A percentile compares a stretch with the other conserved stretches of the same genome.
phyloP scores from a whole-genome alignment of 2,888 invertebrate genomes.

The Caenorhabditis sp. region DNA sequence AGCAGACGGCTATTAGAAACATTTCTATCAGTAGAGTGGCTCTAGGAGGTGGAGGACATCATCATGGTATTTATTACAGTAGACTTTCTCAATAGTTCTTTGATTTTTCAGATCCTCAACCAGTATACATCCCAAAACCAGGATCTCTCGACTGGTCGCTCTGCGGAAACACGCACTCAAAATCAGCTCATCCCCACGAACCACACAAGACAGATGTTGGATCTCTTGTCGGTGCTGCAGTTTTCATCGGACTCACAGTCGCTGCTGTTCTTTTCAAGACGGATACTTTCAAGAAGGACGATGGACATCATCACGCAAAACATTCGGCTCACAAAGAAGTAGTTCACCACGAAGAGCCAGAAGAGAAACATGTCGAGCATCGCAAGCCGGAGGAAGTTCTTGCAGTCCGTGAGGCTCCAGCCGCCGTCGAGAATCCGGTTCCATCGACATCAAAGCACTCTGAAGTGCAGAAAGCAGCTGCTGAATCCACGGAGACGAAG shows the following conservation, averaged over 20 bases:
- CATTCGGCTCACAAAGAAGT: constrained; percentile 9
- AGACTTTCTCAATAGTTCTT: too few relatives aligned
- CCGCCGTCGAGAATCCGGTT: constrained; percentile 29
- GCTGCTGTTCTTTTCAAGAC: constrained; percentile 68
- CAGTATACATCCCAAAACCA: constrained; percentile 69
- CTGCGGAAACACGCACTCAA: constrained; percentile 26
- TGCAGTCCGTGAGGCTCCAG: constrained; percentile 26
- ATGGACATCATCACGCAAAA: constrained; percentile 34
- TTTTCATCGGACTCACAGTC: constrained; percentile 68
- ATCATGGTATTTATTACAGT: constrained; percentile 49
- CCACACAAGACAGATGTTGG: constrained; percentile 65
- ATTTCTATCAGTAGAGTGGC: constrained; percentile 51
- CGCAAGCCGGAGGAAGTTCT: constrained; percentile 18
- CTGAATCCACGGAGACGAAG: not conserved
- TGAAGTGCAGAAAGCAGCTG: not conserved
- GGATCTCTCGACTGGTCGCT: constrained; percentile 63
- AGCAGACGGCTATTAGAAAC: constrained; percentile 44
- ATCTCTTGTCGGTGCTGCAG: constrained; percentile 70
- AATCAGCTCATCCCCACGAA: constrained; percentile 31
- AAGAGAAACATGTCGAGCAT: constrained; percentile 19
- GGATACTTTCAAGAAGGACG: constrained; percentile 52
- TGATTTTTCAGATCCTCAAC: constrained; percentile 61
- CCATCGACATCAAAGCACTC: constrained; percentile 9
- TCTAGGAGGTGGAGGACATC: constrained; percentile 66
- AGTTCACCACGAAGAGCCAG: constrained; percentile 23